Evolutionary conservation across 2,797 vertebrate species (phyloP).

Genomic region (Saxicola maurus): DNA sequence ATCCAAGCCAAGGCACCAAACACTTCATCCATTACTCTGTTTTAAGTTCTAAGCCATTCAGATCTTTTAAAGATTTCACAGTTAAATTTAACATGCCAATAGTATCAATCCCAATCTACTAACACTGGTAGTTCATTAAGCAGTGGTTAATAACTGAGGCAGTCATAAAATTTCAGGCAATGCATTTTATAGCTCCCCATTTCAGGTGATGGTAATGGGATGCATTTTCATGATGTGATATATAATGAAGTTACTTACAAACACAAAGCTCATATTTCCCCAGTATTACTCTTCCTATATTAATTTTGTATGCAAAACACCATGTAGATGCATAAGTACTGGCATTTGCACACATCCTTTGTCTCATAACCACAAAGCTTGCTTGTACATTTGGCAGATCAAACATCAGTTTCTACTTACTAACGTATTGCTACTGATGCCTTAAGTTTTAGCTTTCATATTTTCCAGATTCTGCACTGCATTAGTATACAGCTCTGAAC

Average conservation of each 20-base stretch:
- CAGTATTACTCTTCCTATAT: neutral
- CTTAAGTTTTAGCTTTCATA: neutral
- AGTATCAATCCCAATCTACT: neutral
- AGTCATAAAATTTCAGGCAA: neutral
- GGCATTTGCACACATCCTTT: neutral
- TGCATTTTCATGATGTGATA: neutral
- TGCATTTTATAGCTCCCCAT: neutral
- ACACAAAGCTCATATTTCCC: rapidly evolving
- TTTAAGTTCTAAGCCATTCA: constrained; percentile 20
- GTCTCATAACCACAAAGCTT: neutral
- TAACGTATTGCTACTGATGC: neutral
- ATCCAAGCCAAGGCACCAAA: constrained; percentile 29
- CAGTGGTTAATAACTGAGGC: neutral
- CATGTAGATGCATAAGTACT: rapidly evolving
- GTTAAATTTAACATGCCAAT: constrained; percentile 10
- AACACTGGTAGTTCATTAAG: neutral
- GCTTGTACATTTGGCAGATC: neutral
- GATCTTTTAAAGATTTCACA: constrained; percentile 10
- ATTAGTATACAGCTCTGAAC: neutral
- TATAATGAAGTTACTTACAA: neutral
- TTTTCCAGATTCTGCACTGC: neutral
- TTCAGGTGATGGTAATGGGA: neutral
- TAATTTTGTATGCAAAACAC: neutral
- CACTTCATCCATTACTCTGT: constrained; percentile 14
- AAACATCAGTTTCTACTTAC: neutral